These are phyloP conservation scores for Amphiprion ocellaris DNA, from an alignment of 2,113 vertebrate genomes.

Conservation along the genomic window DNA sequence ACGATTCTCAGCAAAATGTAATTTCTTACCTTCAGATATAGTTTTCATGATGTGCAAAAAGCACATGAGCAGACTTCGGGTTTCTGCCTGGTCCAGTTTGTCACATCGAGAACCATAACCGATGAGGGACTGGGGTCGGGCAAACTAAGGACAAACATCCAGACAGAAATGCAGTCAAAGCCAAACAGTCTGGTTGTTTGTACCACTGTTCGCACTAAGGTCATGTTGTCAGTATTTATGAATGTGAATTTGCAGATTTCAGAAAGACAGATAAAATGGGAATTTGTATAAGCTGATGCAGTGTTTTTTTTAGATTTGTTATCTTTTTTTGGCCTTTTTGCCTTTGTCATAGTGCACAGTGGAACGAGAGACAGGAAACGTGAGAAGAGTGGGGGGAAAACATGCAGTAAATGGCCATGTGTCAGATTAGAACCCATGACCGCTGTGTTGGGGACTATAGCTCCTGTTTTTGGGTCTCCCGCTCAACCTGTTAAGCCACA, in stretches of 20 bases:
- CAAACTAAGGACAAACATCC: conserved; percentile 85
- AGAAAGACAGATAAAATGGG: too few species aligned
- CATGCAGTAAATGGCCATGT: too few species aligned
- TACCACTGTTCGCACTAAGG: background rate
- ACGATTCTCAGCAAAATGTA: background rate
- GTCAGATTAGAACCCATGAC: too few species aligned
- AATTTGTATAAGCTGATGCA: background rate
- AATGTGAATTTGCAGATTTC: background rate
- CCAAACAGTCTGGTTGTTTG: background rate
- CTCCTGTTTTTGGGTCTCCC: too few species aligned
- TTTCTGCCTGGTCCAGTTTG: conserved; percentile 98
- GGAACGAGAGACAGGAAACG: too few species aligned
- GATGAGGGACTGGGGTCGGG: conserved; percentile 94
- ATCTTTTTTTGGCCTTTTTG: background rate
- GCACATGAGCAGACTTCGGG: conserved; percentile 95
- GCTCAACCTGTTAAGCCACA: too few species aligned
- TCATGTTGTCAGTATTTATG: background rate
- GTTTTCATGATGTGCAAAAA: conserved; percentile 99
- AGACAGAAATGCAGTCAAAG: conserved; percentile 1
- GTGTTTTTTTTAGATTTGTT: background rate
- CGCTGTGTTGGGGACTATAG: too few species aligned
- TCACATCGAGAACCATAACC: conserved; percentile 96
- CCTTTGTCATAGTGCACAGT: too few species aligned
- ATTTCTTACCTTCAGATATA: conserved; percentile 91
- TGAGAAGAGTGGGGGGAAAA: too few species aligned